Evolutionary conservation across 2,888 invertebrate species (phyloP), one percentile per base, ranked within the genome.

Genomic region (Lottia scabra): DNA sequence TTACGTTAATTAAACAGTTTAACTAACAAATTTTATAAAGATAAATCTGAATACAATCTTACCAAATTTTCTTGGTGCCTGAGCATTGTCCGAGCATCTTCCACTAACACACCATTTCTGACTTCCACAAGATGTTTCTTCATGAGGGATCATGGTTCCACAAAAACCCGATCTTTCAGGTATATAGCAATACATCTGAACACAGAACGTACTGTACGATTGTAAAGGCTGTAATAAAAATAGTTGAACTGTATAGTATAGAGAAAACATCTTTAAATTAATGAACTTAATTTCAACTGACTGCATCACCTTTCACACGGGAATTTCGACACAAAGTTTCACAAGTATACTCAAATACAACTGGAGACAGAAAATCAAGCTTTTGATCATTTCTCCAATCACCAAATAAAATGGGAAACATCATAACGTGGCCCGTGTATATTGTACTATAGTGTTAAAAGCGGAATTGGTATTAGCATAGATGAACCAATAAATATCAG

Each of bases 81-180:
- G 19, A 12, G 56, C 19, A 56, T 23, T 56, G 10, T 19, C 56
- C 8, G 19, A 13, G 13, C 56, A 27, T 46, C 13, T 12, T 19
- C 48, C 56, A 68, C n/a, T 16, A 3, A 68, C 62, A 38, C 65
- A n/a, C 38, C 69, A 71, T 71, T 65, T 75, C 38, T 56, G 26
- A 27, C 62, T 46, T 15, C 67, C 65, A 43, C 75, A 75, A 2
- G 66, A 27, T 0, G 72, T 75, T 46, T 65, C 70, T 38, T 75
- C 75, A 23, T 63, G 66, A n/a, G 72, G 63, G 0, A 75, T 67
- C 23, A 72, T 67, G 45, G 72, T 70, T 30, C 72, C 69, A 63
- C 75, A 75, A 43, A 63, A 75, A 2, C 75, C 75, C 12, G 75
- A 70, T 10, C 72, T 72, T 12, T 70, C 63, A 2, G 75, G 75